A percentile compares a stretch with the other conserved stretches of the same genome.
Conservation (phyloP, 1,140 invertebrate species). For the Gryon sp. region DNA sequence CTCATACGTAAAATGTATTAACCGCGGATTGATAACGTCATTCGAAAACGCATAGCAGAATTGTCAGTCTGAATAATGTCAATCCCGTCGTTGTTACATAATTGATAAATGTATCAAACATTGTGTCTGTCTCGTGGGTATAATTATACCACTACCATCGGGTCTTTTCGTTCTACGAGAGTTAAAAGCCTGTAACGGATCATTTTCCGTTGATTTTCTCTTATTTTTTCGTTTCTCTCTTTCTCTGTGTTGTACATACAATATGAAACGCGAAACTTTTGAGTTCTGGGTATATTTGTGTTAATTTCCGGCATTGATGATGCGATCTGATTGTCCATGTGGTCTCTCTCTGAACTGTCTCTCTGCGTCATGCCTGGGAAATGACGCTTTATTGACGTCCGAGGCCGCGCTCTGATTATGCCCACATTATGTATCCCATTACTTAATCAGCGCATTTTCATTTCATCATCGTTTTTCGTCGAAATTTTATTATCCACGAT, state of each 20-base stretch:
- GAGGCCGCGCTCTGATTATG: conserved; percentile 51
- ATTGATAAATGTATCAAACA: conserved; percentile 61
- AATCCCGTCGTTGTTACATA: conserved; percentile 50
- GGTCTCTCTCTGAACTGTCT: not conserved
- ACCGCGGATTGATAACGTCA: conserved; percentile 50
- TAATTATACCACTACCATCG: conserved; percentile 34
- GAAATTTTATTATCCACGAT: conserved; percentile 15
- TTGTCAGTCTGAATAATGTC: conserved; percentile 50
- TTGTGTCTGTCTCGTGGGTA: conserved; percentile 32
- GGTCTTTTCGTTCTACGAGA: conserved; percentile 11
- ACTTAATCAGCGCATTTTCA: conserved; percentile 49
- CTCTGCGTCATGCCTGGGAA: conserved; percentile 49
- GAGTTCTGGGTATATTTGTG: no score
- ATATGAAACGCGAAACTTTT: no score
- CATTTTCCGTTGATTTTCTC: no score
- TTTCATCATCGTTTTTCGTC: conserved; percentile 23
- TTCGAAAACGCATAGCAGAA: conserved; percentile 14
- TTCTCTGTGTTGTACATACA: no score
- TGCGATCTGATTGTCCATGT: conserved; percentile 30
- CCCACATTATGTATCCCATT: conserved; percentile 37
- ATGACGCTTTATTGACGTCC: conserved; percentile 58
- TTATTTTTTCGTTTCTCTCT: no score
- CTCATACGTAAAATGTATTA: conserved; percentile 38
- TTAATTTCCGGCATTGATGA: conserved; percentile 37
- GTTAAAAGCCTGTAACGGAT: conserved; percentile 5